Evolutionary conservation across 1,140 invertebrate species (phyloP), one percentile per base, ranked within the genome.

Genomic region (Cotesia typhae): DNA sequence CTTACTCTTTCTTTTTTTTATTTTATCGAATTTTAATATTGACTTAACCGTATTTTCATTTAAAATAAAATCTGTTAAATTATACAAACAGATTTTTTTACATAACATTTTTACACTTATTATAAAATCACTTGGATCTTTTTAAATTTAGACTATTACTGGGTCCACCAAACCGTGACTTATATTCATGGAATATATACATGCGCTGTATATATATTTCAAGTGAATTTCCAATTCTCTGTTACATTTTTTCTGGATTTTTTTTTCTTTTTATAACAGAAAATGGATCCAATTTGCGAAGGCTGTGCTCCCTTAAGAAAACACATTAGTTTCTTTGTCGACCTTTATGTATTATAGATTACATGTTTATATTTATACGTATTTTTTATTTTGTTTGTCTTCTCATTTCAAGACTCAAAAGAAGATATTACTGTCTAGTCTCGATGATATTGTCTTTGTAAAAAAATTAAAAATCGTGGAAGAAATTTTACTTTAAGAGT

Each of bases 241-340:
- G 41, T 47, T 47, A 9, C 41, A 6, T 47, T 47, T 47, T 47
- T 47, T 47, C 9, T 41, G 28, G 28, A 28, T 47, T 47, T 68
- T 69, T 69, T 68, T 68, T 60, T 69, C 72, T 59, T 63, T 59
- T 73, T 69, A 64, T 53, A 73, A 59, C 28, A 57, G 59, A 59
- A 64, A 73, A 63, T 35, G 66, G 66, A 69, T 73, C 72, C 66
- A 73, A 69, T 73, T 68, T 69, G 61, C 66, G 57, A 69, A 73
- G 66, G 66, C 65, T 68, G 35, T 36, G 35, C 41, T 72, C 70
- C 38, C 64, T 59, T 3, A 55, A 53, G 70, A 65, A 64, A 51
- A 52, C 10, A 52, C 47, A 10, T 41, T 38, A 28, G 51, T 57
- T 37, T n/a, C 47, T 64, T 64, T 59, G 53, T 57, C 28, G 53